A percentile compares a stretch with the other conserved stretches of the same genome.
Conservation (phyloP, 2,113 vertebrate genomes). For the Lutjanus erythropterus region DNA sequence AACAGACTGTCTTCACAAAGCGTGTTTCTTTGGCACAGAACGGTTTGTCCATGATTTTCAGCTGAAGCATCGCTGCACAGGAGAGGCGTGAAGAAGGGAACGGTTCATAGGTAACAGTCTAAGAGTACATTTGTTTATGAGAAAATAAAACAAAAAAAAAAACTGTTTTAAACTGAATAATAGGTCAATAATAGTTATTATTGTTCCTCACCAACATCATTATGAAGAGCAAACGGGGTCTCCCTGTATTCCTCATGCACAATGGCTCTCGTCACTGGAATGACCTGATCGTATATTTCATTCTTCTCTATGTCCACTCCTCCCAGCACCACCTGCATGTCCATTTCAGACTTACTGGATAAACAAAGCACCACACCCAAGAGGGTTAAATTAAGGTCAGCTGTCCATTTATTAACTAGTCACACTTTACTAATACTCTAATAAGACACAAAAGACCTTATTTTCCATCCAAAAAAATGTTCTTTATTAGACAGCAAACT, state of each 20-base stretch:
- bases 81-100: background rate
- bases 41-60: conserved; percentile 81
- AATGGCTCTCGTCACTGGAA: conserved; percentile 84
- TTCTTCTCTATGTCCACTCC: conserved; percentile 83
- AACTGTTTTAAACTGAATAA: too few species aligned
- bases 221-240: conserved; percentile 60
- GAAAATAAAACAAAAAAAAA: too few species aligned
- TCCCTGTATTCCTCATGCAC: conserved; percentile 80
- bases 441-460: too few species aligned
- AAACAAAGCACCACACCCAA: background rate
- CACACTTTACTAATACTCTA: too few species aligned
- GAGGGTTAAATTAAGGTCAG: background rate
- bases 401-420: too few species aligned
- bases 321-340: conserved; percentile 86
- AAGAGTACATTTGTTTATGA: too few species aligned
- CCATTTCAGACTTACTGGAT: conserved; percentile 22
- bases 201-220: conserved; percentile 86
- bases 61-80: conserved; percentile 86
- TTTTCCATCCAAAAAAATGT: too few species aligned
- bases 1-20: conserved; percentile 87
- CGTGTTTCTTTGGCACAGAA: conserved; percentile 88
- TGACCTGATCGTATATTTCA: conserved; percentile 86
- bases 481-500: too few species aligned
- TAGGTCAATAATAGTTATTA: background rate
- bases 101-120: background rate